Conservation (phyloP, 2,888 invertebrate species). For the Leptinotarsa juncta region DNA sequence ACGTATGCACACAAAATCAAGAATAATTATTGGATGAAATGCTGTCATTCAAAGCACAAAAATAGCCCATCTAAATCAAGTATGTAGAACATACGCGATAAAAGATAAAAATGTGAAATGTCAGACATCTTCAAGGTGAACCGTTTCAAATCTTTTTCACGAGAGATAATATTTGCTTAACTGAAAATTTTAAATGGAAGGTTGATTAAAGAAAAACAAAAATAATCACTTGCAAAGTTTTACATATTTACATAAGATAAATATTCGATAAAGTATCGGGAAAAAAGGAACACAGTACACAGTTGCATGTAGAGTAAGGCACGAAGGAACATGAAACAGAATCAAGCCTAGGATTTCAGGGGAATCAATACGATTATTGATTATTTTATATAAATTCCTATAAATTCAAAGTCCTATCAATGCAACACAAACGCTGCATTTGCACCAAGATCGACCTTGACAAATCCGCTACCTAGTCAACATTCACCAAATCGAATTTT, state of each 20-base stretch:
- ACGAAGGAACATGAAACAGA: too few relatives aligned
- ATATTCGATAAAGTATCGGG: background rate
- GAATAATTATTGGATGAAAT: background rate
- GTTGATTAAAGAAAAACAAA: background rate
- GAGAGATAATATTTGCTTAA: background rate
- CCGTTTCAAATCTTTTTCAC: background rate
- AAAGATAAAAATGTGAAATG: conserved; percentile 4
- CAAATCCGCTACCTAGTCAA: too few relatives aligned
- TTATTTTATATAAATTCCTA: too few relatives aligned
- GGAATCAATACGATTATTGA: too few relatives aligned
- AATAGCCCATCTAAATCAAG: background rate
- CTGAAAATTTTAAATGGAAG: background rate
- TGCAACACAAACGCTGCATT: too few relatives aligned
- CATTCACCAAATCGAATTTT: too few relatives aligned
- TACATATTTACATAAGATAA: too few relatives aligned
- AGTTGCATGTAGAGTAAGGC: too few relatives aligned
- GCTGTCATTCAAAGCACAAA: background rate
- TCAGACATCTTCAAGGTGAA: background rate
- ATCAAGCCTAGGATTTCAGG: too few relatives aligned
- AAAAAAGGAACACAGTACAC: background rate
- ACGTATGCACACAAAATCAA: background rate
- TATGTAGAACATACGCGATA: background rate
- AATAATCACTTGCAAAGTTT: background rate
- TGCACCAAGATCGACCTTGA: too few relatives aligned
- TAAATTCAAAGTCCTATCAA: too few relatives aligned